These are phyloP conservation scores for Danio jaintianensis DNA, from an alignment of 2,797 vertebrate species.

Conservation along the genomic window DNA sequence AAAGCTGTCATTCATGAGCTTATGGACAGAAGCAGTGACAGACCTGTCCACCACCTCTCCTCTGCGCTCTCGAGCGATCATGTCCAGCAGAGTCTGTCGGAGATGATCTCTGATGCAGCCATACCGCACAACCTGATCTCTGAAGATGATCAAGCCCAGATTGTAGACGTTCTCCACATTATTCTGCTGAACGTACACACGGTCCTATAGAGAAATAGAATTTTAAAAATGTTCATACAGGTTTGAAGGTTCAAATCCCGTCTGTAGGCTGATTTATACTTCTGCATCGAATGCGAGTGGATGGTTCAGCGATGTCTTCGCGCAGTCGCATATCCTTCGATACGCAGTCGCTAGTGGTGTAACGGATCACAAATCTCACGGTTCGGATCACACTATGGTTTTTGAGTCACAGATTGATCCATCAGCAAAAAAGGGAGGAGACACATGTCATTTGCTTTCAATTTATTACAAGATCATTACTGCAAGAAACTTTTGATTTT, in stretches of 20 bases:
- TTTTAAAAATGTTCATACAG: neutral
- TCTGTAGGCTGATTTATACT: no score
- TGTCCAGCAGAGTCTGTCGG: conserved; percentile 92
- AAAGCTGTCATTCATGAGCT: neutral
- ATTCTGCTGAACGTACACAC: conserved; percentile 97
- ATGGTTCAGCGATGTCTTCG: no score
- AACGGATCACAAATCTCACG: no score
- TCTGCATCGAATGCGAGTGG: no score
- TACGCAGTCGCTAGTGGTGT: no score
- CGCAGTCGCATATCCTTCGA: no score
- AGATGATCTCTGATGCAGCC: conserved; percentile 96
- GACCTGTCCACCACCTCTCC: conserved; percentile 98
- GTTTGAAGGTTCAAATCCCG: conserved; percentile 52
- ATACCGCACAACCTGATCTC: conserved; percentile 95
- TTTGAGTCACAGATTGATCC: no score
- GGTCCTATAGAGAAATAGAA: conserved; percentile 80
- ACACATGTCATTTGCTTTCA: no score
- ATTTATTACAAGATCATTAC: no score
- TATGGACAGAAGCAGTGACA: neutral
- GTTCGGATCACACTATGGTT: no score
- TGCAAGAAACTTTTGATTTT: no score
- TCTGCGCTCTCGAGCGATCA: conserved; percentile 96
- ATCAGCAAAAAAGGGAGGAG: no score
- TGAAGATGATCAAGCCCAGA: conserved; percentile 96
- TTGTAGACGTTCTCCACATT: conserved; percentile 99